A percentile compares a stretch with the other conserved stretches of the same genome.
Conservation (phyloP, 2,113 vertebrate genomes). For the Macaca mulatta region DNA sequence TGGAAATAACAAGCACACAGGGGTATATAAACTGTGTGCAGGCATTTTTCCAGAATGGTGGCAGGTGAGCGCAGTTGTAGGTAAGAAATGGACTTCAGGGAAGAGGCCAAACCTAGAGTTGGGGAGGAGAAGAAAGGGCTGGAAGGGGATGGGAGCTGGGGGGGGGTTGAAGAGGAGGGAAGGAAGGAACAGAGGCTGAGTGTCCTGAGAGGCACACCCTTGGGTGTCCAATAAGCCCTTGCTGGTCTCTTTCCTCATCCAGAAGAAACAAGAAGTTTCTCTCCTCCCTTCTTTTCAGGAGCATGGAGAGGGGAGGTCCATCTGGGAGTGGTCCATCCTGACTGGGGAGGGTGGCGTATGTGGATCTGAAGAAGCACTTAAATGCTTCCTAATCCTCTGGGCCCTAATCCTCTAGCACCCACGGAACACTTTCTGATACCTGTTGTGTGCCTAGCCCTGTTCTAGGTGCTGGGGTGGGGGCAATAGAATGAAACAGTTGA, state of each 20-base stretch:
- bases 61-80: not conserved
- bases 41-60: constrained; percentile 7
- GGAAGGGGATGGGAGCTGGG: not conserved
- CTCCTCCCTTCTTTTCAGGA: not conserved
- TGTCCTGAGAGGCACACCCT: not conserved
- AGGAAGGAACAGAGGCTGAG: not conserved
- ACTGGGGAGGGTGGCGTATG: not conserved
- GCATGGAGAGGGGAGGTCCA: too few species aligned
- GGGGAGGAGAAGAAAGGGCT: not conserved
- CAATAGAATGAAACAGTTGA: not conserved
- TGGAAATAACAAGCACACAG: not conserved
- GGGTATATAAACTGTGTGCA: not conserved
- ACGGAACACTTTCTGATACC: not conserved
- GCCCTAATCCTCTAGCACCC: not conserved
- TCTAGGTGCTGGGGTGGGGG: not conserved
- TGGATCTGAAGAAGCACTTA: not conserved
- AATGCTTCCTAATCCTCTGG: not conserved
- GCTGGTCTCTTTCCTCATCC: not conserved
- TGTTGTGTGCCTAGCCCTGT: not conserved
- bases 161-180: not conserved
- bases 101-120: not conserved
- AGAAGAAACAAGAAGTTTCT: not conserved
- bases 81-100: not conserved
- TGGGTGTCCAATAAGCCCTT: not conserved
- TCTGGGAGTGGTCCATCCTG: too few species aligned